Percentiles rank a stretch among this genome's conserved stretches.
Evolutionary conservation across 2,888 invertebrate genomes (phyloP).

Genomic region (Dendrolimus pini): DNA sequence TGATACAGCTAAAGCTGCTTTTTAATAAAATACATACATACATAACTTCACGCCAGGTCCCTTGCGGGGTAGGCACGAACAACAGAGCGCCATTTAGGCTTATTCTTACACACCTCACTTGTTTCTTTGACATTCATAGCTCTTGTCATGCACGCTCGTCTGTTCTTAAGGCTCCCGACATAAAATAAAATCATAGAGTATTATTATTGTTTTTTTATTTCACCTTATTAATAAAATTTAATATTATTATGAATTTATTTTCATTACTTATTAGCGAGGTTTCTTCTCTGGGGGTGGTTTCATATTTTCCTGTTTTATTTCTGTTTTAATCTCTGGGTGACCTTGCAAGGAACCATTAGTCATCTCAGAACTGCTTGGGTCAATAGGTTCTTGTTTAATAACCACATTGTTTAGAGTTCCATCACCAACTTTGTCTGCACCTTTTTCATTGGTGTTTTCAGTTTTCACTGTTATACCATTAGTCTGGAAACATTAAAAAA

Average conservation of each 20-base stretch:
- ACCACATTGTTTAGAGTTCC: conserved; percentile 49
- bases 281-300: conserved; percentile 94
- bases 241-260: neutral
- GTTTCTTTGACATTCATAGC: too few species aligned
- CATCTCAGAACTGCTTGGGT: conserved; percentile 59
- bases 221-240: too few species aligned
- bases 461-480: conserved; percentile 66
- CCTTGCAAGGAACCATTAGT: conserved; percentile 59
- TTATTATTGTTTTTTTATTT: too few species aligned
- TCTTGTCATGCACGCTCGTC: too few species aligned
- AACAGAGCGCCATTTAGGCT: too few species aligned
- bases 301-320: conserved; percentile 84
- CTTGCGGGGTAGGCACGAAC: too few species aligned
- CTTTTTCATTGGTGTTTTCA: conserved; percentile 57
- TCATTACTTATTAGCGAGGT: conserved; percentile 67
- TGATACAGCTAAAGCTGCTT: too few species aligned
- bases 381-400: conserved; percentile 69
- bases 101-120: too few species aligned
- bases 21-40: too few species aligned
- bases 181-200: too few species aligned
- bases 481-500: conserved; percentile 30
- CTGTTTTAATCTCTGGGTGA: conserved; percentile 79
- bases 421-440: conserved; percentile 52
- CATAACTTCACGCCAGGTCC: too few species aligned
- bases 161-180: too few species aligned